A percentile compares a stretch with the other conserved stretches of the same genome.
These are phyloP conservation scores for Labrus mixtus DNA, from an alignment of 2,113 vertebrate genomes.

Conservation along the genomic window DNA sequence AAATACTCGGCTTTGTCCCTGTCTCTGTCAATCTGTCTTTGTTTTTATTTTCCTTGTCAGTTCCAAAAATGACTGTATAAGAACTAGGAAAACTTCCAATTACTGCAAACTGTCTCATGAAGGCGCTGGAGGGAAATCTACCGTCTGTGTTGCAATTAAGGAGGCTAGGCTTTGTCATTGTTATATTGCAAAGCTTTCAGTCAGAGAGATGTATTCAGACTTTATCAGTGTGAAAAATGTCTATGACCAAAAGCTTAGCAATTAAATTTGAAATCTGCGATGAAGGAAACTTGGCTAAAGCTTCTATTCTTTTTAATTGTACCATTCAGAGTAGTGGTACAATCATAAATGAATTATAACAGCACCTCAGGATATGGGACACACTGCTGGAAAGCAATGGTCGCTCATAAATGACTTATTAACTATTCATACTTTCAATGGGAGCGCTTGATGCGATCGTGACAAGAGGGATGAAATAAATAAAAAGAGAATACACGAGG, in stretches of 20 bases:
- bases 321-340: conserved; percentile 46
- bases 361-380: conserved; percentile 52
- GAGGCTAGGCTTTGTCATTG: background rate
- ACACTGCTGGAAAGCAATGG: conserved; percentile 49
- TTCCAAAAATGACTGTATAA: conserved; percentile 3
- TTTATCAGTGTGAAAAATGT: conserved; percentile 34
- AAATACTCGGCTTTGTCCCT: background rate
- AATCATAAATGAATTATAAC: conserved; percentile 67
- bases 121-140: conserved; percentile 10
- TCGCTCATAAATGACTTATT: conserved; percentile 63
- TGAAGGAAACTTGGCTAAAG: conserved; percentile 34
- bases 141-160: conserved; percentile 18
- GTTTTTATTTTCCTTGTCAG: background rate
- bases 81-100: background rate
- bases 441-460: conserved; percentile 38
- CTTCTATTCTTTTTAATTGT: conserved; percentile 60
- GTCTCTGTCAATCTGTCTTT: background rate
- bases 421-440: conserved; percentile 73
- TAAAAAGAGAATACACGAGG: conserved; percentile 41
- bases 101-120: background rate
- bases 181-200: conserved; percentile 36
- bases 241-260: conserved; percentile 31
- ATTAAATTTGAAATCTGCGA: conserved; percentile 35
- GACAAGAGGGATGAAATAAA: conserved; percentile 58
- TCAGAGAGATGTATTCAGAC: conserved; percentile 21